Conservation (phyloP, 2,888 invertebrate genomes). For the Phragmatobia fuliginosa region DNA sequence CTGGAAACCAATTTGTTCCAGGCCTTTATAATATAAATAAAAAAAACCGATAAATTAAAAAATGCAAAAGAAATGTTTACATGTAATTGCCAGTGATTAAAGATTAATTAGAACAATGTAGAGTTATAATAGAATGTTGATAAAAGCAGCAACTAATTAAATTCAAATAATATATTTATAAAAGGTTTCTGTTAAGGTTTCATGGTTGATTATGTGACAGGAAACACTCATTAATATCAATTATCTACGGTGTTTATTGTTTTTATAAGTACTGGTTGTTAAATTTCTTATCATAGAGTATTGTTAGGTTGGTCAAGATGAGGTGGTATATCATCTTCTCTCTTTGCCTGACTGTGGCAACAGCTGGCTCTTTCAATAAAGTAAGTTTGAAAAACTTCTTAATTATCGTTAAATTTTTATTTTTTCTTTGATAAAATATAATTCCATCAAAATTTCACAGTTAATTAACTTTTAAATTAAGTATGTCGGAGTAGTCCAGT, state of each 20-base stretch:
- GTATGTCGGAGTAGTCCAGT: too few species aligned
- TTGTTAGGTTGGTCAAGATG: conserved; percentile 46
- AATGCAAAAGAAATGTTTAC: neutral
- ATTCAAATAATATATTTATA: neutral
- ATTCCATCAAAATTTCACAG: too few species aligned
- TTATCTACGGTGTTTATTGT: conserved; percentile 50
- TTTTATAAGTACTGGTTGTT: conserved; percentile 41
- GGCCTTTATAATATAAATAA: too few species aligned
- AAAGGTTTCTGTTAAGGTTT: conserved; percentile 42
- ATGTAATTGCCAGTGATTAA: conserved; percentile 9
- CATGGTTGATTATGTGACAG: conserved; percentile 47
- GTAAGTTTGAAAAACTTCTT: conserved; percentile 28
- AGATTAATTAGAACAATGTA: conserved; percentile 23
- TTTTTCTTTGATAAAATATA: too few species aligned
- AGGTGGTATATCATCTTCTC: conserved; percentile 51
- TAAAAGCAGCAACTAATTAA: conserved; percentile 26
- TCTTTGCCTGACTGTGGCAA: conserved; percentile 43
- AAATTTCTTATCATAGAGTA: conserved; percentile 21
- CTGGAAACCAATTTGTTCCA: too few species aligned
- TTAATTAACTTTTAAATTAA: too few species aligned
- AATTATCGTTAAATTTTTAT: too few species aligned
- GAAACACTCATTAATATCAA: conserved; percentile 52
- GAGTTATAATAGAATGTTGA: conserved; percentile 25
- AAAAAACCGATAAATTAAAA: neutral
- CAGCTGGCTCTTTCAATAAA: conserved; percentile 29